Evolutionary conservation across 2,888 invertebrate genomes (phyloP).

Genomic region (Sinodicranocentrus sp.): DNA sequence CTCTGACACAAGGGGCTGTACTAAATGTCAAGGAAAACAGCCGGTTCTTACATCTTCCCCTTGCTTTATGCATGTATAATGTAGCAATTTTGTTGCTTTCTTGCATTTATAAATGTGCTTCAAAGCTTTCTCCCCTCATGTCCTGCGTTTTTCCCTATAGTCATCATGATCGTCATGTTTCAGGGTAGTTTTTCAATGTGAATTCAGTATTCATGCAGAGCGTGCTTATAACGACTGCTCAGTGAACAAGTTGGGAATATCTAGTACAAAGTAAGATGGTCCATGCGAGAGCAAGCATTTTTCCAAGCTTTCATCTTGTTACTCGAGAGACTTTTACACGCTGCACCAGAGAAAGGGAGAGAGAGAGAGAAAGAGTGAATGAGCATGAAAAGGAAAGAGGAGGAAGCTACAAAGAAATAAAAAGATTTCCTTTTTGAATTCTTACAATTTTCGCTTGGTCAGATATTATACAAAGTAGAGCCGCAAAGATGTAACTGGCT

Average conservation of each 20-base stretch:
- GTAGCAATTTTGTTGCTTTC: slow-evolving; percentile 26
- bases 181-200: too few species aligned
- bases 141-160: neutral
- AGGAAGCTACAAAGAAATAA: slow-evolving; percentile 14
- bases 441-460: slow-evolving; percentile 50
- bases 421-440: slow-evolving; percentile 50
- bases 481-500: slow-evolving; percentile 47
- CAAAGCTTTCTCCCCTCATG: slow-evolving; percentile 4
- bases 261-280: slow-evolving; percentile 4
- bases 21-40: slow-evolving; percentile 60
- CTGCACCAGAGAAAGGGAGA: slow-evolving; percentile 12
- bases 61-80: slow-evolving; percentile 44
- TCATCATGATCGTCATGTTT: too few species aligned
- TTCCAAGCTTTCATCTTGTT: slow-evolving; percentile 44
- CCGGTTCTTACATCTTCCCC: slow-evolving; percentile 16
- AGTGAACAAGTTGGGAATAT: too few species aligned
- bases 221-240: too few species aligned
- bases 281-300: slow-evolving; percentile 10
- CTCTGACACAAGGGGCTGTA: slow-evolving; percentile 63
- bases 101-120: neutral
- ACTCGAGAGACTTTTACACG: slow-evolving; percentile 41
- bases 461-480: slow-evolving; percentile 33
- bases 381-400: neutral
- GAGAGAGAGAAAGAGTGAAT: too few species aligned
- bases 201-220: slow-evolving; percentile 44